phyloP scores from a whole-genome alignment of 2,888 invertebrate species.

The Lasioglossum morio region DNA sequence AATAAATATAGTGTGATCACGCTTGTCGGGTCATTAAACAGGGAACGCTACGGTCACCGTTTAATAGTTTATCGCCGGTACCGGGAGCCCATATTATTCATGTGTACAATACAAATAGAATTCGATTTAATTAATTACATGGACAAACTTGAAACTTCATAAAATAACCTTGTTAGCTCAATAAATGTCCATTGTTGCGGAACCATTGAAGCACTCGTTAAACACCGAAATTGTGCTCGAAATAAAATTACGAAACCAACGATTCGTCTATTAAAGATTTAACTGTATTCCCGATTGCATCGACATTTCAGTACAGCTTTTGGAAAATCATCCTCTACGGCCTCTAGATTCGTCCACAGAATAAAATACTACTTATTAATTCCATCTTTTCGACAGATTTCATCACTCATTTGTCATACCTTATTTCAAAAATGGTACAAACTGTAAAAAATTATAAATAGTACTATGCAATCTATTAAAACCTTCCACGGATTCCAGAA shows the following conservation, averaged over 20 bases:
- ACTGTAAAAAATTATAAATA: background rate
- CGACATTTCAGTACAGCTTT: background rate
- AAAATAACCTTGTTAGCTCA: background rate
- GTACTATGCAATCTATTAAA: background rate
- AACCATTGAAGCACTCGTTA: background rate
- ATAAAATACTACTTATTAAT: background rate
- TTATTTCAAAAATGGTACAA: background rate
- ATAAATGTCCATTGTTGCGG: background rate
- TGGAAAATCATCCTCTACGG: background rate
- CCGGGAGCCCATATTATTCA: slow-evolving; percentile 33
- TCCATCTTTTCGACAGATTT: background rate
- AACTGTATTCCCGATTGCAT: background rate
- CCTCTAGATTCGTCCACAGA: background rate
- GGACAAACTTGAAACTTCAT: slow-evolving; percentile 20
- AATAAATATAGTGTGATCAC: slow-evolving; percentile 62
- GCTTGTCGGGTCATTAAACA: slow-evolving; percentile 65
- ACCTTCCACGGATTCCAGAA: background rate
- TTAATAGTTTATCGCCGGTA: slow-evolving; percentile 64
- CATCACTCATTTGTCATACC: background rate
- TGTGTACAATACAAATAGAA: slow-evolving; percentile 39
- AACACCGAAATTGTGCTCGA: background rate
- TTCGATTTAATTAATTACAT: slow-evolving; percentile 46
- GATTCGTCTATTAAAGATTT: background rate
- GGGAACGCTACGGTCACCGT: slow-evolving; percentile 64
- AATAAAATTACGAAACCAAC: background rate